These are phyloP conservation scores for Ooceraea biroi DNA, from an alignment of 1,140 invertebrate genomes.

Conservation along the genomic window DNA sequence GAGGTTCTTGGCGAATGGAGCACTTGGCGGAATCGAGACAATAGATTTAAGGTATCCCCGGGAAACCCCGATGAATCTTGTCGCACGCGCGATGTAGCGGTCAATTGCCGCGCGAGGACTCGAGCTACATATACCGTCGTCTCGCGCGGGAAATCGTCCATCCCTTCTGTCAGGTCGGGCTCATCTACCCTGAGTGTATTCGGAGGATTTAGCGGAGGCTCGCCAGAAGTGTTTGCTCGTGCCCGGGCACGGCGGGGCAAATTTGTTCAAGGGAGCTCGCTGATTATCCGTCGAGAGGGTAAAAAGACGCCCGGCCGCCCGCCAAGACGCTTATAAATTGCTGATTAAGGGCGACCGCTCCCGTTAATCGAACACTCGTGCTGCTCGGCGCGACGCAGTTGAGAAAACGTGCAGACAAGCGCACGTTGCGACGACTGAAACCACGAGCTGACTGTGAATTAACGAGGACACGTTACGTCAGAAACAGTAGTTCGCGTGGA, in stretches of 20 bases:
- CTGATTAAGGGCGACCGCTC: slow-evolving; percentile 57
- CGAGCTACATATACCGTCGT: not conserved
- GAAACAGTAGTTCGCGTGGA: no score
- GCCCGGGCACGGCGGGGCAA: slow-evolving; percentile 62
- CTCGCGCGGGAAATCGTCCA: slow-evolving; percentile 54
- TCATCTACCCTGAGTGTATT: slow-evolving; percentile 70
- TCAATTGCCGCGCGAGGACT: slow-evolving; percentile 61
- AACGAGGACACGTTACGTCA: not conserved
- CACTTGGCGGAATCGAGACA: slow-evolving; percentile 47
- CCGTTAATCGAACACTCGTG: slow-evolving; percentile 30
- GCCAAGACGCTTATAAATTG: slow-evolving; percentile 72
- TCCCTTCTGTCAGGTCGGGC: slow-evolving; percentile 56
- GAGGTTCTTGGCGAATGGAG: not conserved
- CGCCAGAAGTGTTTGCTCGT: slow-evolving; percentile 70
- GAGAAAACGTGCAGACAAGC: no score
- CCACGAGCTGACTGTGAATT: not conserved
- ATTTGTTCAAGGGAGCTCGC: slow-evolving; percentile 70
- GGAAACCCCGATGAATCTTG: slow-evolving; percentile 52
- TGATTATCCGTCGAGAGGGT: slow-evolving; percentile 70
- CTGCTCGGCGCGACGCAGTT: not conserved
- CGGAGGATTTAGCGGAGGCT: slow-evolving; percentile 72
- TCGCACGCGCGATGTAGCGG: slow-evolving; percentile 64
- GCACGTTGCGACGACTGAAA: not conserved
- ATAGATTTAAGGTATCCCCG: slow-evolving; percentile 70
- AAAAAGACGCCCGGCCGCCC: slow-evolving; percentile 64